Percentiles rank a stretch among this genome's conserved stretches.
Evolutionary conservation across 2,797 vertebrate species (phyloP).

Genomic region (Erpetoichthys calabaricus): DNA sequence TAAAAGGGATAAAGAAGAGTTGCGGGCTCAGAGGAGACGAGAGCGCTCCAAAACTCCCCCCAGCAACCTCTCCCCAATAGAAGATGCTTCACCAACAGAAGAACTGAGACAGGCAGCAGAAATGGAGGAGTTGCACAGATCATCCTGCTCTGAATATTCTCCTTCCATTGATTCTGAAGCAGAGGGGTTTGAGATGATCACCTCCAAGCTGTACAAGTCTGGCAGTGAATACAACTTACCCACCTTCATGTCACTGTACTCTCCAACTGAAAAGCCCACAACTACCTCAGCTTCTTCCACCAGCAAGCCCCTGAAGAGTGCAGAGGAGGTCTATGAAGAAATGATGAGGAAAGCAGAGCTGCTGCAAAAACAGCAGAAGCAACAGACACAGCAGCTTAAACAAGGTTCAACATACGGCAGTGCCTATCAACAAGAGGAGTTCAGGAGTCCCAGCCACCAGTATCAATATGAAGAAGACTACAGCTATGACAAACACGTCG

Average conservation of each 20-base stretch:
- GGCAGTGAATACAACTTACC: conserved; percentile 95
- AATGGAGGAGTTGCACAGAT: conserved; percentile 97
- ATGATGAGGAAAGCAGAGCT: conserved; percentile 98
- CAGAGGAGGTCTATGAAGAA: conserved; percentile 95
- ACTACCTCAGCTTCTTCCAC: conserved; percentile 51
- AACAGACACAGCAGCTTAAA: conserved; percentile 47
- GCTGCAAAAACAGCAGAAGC: conserved; percentile 72
- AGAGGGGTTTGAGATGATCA: conserved; percentile 76
- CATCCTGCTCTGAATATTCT: conserved; percentile 94
- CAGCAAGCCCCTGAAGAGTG: conserved; percentile 87
- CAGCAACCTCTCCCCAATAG: conserved; percentile 95
- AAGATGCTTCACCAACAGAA: conserved; percentile 94
- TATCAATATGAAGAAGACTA: conserved; percentile 68
- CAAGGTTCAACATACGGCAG: conserved; percentile 42
- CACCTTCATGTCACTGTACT: conserved; percentile 93
- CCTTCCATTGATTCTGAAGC: conserved; percentile 94
- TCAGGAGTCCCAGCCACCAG: conserved; percentile 46
- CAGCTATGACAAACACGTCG: conserved; percentile 35
- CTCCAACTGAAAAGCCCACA: conserved; percentile 72
- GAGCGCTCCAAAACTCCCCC: conserved; percentile 96
- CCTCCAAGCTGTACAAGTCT: conserved; percentile 84
- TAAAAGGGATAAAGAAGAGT: conserved; percentile 92
- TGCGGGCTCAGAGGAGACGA: conserved; percentile 86
- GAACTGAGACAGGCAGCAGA: conserved; percentile 92
- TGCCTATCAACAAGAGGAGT: conserved; percentile 46